phyloP scores from a whole-genome alignment of 2,888 invertebrate genomes.

The Drosophila buzzatii region DNA sequence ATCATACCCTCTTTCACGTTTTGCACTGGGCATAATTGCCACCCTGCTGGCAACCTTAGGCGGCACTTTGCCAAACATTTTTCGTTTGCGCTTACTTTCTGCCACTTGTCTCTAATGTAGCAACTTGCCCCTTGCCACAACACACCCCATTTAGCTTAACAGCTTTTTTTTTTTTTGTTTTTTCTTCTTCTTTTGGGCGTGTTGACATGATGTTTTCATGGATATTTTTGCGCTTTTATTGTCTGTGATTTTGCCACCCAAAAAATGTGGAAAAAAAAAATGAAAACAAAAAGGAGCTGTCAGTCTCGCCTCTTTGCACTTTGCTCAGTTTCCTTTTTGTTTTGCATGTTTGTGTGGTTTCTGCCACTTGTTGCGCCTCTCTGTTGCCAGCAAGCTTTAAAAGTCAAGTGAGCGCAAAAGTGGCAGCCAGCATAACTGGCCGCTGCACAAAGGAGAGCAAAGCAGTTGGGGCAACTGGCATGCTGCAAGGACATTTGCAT shows the following conservation, averaged over 20 bases:
- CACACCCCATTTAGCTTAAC: slow-evolving; percentile 24
- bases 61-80: slow-evolving; percentile 75
- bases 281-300: slow-evolving; percentile 13
- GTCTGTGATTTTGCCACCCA: slow-evolving; percentile 62
- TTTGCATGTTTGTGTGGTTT: slow-evolving; percentile 29
- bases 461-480: slow-evolving; percentile 18
- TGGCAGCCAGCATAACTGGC: slow-evolving; percentile 39
- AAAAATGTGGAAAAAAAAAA: slow-evolving; percentile 7
- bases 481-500: slow-evolving; percentile 63
- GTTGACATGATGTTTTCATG: slow-evolving; percentile 77
- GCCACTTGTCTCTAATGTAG: slow-evolving; percentile 67
- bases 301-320: slow-evolving; percentile 17
- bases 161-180: slow-evolving; percentile 52
- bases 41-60: slow-evolving; percentile 52
- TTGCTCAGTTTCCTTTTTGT: slow-evolving; percentile 10
- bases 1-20: neutral
- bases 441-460: slow-evolving; percentile 49
- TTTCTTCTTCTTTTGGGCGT: slow-evolving; percentile 46
- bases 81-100: slow-evolving; percentile 59
- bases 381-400: slow-evolving; percentile 59
- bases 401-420: slow-evolving; percentile 69
- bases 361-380: slow-evolving; percentile 62
- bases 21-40: neutral
- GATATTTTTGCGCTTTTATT: slow-evolving; percentile 79
- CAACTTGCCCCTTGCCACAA: slow-evolving; percentile 22